These are phyloP conservation scores for Cydia strobilella DNA, from an alignment of 1,140 invertebrate genomes.

Conservation along the genomic window DNA sequence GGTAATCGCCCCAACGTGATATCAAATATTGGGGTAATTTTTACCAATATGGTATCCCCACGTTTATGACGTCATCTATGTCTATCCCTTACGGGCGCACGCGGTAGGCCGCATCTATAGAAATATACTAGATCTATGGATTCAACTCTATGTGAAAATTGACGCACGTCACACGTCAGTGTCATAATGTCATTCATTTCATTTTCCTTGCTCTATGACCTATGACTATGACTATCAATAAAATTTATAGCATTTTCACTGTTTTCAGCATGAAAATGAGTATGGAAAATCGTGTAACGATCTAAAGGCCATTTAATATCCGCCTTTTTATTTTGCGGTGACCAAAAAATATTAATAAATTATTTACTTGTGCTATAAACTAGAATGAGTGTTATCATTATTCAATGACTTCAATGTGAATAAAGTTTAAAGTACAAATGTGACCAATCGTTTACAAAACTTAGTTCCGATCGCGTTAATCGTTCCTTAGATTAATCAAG, in stretches of 20 bases:
- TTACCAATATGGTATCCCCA: too few species aligned
- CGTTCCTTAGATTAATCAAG: slow-evolving; percentile 7
- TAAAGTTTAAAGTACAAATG: slow-evolving; percentile 15
- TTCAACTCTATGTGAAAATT: not conserved
- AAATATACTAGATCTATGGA: too few species aligned
- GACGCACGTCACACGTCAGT: not conserved
- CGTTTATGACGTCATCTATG: too few species aligned
- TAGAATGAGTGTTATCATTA: not conserved
- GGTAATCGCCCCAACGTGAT: too few species aligned
- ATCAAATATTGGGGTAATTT: too few species aligned
- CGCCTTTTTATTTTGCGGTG: not conserved
- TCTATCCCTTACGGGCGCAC: too few species aligned
- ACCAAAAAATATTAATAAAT: not conserved
- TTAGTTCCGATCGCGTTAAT: slow-evolving; percentile 4
- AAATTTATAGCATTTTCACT: not conserved
- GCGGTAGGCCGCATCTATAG: too few species aligned
- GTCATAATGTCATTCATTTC: not conserved
- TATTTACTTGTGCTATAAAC: not conserved
- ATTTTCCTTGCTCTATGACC: slow-evolving; percentile 1
- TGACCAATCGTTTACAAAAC: slow-evolving; percentile 24
- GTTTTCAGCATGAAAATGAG: slow-evolving; percentile 23
- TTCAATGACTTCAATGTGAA: not conserved
- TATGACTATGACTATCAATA: not conserved
- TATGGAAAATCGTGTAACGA: not conserved
- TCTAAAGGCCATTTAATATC: not conserved